Evolutionary conservation across 2,797 vertebrate species (phyloP).

Genomic region (Aulostomus chinensis): DNA sequence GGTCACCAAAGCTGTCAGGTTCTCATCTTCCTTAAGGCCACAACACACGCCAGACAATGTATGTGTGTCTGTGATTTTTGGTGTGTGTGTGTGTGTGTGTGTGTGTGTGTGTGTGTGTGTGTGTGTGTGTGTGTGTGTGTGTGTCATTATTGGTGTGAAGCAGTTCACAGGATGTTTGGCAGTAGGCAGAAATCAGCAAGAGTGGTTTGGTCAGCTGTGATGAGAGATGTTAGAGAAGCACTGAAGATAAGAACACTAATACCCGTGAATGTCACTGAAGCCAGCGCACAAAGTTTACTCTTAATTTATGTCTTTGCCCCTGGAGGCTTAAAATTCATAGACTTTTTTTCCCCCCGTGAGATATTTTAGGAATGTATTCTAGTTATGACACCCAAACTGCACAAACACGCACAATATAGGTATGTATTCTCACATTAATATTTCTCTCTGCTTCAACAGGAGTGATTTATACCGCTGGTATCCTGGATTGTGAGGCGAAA

Average conservation of each 20-base stretch:
- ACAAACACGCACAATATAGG: conserved; percentile 13
- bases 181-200: conserved; percentile 65
- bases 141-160: conserved; percentile 37
- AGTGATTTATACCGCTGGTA: conserved; percentile 91
- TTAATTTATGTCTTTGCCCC: conserved; percentile 45
- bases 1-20: conserved; percentile 70
- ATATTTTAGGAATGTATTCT: conserved; percentile 37
- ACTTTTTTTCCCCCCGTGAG: conserved; percentile 32
- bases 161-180: conserved; percentile 50
- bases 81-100: background rate
- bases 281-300: conserved; percentile 55
- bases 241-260: conserved; percentile 76
- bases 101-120: conserved; percentile 36
- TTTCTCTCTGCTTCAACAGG: conserved; percentile 76
- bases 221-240: conserved; percentile 71
- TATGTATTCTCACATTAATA: too few species aligned
- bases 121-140: conserved; percentile 1
- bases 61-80: conserved; percentile 29
- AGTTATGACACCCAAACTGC: conserved; percentile 29
- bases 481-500: conserved; percentile 92
- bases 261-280: conserved; percentile 73
- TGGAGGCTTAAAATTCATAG: conserved; percentile 53
- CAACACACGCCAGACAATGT: conserved; percentile 48
- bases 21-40: conserved; percentile 66
- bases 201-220: conserved; percentile 80